These are phyloP conservation scores for Hypsopygia costalis DNA, from an alignment of 2,888 invertebrate genomes.

Conservation along the genomic window DNA sequence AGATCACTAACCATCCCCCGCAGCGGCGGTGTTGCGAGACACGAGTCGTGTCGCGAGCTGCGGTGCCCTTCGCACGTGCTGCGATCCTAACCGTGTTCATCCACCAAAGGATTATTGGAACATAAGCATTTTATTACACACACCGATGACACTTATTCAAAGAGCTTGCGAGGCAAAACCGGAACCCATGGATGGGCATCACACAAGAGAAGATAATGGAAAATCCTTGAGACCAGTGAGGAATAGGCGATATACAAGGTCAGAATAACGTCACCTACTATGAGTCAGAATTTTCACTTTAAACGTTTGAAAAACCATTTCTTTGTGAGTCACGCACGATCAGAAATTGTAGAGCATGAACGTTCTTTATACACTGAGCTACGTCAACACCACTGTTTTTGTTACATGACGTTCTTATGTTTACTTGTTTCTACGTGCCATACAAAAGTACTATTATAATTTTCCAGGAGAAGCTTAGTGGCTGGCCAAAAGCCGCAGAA, in stretches of 20 bases:
- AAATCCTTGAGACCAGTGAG: constrained; percentile 83
- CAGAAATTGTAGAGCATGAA: constrained; percentile 25
- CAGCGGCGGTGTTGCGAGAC: constrained; percentile 63
- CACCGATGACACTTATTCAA: constrained; percentile 66
- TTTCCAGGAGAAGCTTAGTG: constrained; percentile 76
- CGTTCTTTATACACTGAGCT: constrained; percentile 30
- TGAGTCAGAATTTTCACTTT: constrained; percentile 68
- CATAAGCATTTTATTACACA: neutral
- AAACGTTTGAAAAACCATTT: constrained; percentile 38
- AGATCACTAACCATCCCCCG: constrained; percentile 78
- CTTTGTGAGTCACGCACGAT: constrained; percentile 66
- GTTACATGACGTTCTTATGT: constrained; percentile 4
- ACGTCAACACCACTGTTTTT: constrained; percentile 13
- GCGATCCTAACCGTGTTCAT: constrained; percentile 18
- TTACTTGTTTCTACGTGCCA: neutral
- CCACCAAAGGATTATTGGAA: constrained; percentile 6
- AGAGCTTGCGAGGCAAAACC: constrained; percentile 38
- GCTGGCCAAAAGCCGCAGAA: constrained; percentile 84
- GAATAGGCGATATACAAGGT: constrained; percentile 87
- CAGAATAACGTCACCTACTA: constrained; percentile 45
- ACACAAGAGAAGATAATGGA: constrained; percentile 63
- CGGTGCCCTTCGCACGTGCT: constrained; percentile 71
- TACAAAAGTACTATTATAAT: constrained; percentile 1
- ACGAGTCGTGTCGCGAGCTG: constrained; percentile 64
- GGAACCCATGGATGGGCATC: constrained; percentile 53